phyloP scores from a whole-genome alignment of 1,140 invertebrate genomes.

The Brachionus asplanchnoidis region DNA sequence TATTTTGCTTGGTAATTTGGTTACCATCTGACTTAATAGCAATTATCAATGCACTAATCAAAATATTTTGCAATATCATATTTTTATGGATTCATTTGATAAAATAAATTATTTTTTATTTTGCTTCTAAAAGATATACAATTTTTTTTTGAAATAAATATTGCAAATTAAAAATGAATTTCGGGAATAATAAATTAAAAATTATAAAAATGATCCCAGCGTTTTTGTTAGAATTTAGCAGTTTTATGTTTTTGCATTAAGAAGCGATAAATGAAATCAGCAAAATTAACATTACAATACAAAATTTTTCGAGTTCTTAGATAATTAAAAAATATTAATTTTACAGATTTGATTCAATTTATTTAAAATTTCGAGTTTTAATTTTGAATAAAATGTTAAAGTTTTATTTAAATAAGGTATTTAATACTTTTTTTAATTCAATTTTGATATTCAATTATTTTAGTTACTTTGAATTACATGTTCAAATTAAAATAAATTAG shows the following conservation, averaged over 20 bases:
- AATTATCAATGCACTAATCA: neutral
- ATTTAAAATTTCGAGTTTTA: too few species aligned
- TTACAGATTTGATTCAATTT: too few species aligned
- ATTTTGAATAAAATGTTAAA: too few species aligned
- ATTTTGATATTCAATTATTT: too few species aligned
- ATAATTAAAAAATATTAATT: too few species aligned
- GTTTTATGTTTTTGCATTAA: neutral
- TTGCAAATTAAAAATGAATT: neutral
- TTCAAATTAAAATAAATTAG: too few species aligned
- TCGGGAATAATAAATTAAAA: neutral
- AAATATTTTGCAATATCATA: neutral
- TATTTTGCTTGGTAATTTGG: neutral
- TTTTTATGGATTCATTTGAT: slow-evolving; percentile 16
- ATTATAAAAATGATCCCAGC: neutral
- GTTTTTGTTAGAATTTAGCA: neutral
- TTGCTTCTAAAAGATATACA: neutral
- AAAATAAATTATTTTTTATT: neutral
- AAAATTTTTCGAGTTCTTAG: neutral
- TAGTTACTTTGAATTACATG: too few species aligned
- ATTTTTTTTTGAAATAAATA: neutral
- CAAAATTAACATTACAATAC: neutral
- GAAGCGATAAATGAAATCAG: neutral
- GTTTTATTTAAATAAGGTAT: too few species aligned
- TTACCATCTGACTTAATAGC: neutral
- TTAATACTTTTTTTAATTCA: too few species aligned